Base-by-base conservation (phyloP, 1,140 invertebrate genomes). In the Vanessa tameamea region DNA sequence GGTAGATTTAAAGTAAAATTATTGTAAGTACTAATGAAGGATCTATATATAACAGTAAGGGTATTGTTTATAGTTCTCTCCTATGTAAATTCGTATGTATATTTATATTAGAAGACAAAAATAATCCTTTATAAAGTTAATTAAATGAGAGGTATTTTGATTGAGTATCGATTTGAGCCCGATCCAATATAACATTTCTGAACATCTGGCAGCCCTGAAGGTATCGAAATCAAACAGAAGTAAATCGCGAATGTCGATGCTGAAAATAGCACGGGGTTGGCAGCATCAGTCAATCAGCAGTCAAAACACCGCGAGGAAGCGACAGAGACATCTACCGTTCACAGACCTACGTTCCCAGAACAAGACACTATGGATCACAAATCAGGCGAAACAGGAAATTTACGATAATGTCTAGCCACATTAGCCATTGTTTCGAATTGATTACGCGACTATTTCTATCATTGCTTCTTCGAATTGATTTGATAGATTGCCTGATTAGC, bases 231-330 rank as follows among this genome's bases (percentile, higher is more conserved):
- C 57, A 59, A 59, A 59, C 20, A 78, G 66, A 76, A 78, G 75
- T 78, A 69, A 81, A 77, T 78, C 69, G 73, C 65, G n/a, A 73
- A 77, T 72, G 78, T 77, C 72, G 77, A 70, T 64, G 72, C 76
- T 78, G 59, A 80, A 77, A 86, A 88, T 88, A 88, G 85, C 76
- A 14, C 51, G 47, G 69, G 67, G 79, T 81, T 84, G 82, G 82
- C 85, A 88, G 79, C 79, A 80, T 84, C 80, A 84, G 85, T 88
- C 87, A 87, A 87, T 88, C 87, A 88, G 71, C 84, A 80, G 82
- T 87, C 87, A 87, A 85, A 88, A 88, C 87, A 88, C 76, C 73
- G 77, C 78, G 61, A 64, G 63, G 31, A 72, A 66, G 48, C 72
- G 81, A 83, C 78, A 82, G 77, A 68, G 78, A 82, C 78, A 82